Evolutionary conservation across 2,888 invertebrate species (phyloP).

Genomic region (Stictocephala bisonia): DNA sequence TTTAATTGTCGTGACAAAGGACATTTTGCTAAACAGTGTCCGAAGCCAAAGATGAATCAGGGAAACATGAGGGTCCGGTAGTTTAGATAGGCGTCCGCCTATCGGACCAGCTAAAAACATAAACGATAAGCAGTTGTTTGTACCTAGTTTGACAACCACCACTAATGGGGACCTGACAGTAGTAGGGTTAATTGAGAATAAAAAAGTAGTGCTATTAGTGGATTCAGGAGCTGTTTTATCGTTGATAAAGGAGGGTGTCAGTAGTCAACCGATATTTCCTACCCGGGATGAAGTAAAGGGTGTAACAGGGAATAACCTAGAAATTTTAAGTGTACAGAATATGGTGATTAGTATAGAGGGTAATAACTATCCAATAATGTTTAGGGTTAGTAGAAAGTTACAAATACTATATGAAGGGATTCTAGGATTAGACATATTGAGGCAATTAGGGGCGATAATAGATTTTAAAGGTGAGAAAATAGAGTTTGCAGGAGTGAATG

Average conservation of each 20-base stretch:
- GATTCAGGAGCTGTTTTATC: constrained; percentile 1
- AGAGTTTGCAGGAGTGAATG: neutral
- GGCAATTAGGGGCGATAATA: neutral
- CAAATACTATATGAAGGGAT: constrained; percentile 4
- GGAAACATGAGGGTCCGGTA: constrained; percentile 3
- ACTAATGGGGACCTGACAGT: constrained; percentile 21
- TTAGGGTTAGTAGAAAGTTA: neutral
- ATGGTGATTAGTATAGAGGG: constrained; percentile 6
- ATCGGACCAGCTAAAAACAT: constrained; percentile 3
- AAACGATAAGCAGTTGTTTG: neutral
- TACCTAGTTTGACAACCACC: neutral
- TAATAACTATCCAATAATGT: neutral
- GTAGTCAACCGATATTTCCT: neutral
- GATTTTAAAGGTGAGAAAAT: neutral
- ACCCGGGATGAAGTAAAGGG: neutral
- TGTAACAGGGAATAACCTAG: neutral
- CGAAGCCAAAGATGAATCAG: neutral
- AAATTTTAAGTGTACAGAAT: neutral
- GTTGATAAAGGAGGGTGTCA: neutral
- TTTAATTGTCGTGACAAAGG: neutral
- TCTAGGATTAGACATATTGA: constrained; percentile 5
- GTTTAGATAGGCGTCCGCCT: neutral
- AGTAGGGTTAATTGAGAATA: constrained; percentile 12
- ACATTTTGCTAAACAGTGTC: neutral
- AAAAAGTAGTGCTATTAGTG: neutral